Conservation (phyloP, 2,113 vertebrate species). For the Brachypteracias leptosomus region DNA sequence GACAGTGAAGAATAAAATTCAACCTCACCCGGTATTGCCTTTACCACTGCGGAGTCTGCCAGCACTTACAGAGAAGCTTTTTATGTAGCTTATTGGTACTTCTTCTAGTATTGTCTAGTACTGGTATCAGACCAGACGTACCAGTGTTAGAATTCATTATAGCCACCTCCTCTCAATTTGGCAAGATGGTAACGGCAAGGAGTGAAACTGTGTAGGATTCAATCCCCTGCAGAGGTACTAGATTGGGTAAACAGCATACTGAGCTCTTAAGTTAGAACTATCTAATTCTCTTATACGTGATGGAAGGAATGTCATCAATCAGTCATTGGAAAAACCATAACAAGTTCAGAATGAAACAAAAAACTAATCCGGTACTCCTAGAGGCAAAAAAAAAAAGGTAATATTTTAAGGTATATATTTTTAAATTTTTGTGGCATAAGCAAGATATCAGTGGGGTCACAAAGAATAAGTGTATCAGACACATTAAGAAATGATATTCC, state of each 20-base stretch:
- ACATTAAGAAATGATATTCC: constrained; percentile 15
- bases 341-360: background rate
- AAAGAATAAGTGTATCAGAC: constrained; percentile 24
- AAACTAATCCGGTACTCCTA: background rate
- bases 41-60: background rate
- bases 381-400: background rate
- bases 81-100: background rate
- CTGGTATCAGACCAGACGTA: fast-evolving
- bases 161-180: background rate
- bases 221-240: background rate
- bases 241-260: background rate
- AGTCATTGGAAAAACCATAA: background rate
- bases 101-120: background rate
- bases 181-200: background rate
- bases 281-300: background rate
- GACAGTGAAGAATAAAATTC: background rate
- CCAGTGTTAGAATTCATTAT: background rate
- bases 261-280: background rate
- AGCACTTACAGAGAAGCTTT: background rate
- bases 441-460: background rate
- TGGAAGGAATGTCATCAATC: background rate
- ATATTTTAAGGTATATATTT: background rate
- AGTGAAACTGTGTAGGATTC: background rate
- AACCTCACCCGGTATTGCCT: background rate
- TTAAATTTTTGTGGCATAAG: background rate